Percentiles rank a stretch among this genome's conserved stretches.
phyloP scores from a whole-genome alignment of 1,140 invertebrate genomes.

The Holcopasites calliopsidis region DNA sequence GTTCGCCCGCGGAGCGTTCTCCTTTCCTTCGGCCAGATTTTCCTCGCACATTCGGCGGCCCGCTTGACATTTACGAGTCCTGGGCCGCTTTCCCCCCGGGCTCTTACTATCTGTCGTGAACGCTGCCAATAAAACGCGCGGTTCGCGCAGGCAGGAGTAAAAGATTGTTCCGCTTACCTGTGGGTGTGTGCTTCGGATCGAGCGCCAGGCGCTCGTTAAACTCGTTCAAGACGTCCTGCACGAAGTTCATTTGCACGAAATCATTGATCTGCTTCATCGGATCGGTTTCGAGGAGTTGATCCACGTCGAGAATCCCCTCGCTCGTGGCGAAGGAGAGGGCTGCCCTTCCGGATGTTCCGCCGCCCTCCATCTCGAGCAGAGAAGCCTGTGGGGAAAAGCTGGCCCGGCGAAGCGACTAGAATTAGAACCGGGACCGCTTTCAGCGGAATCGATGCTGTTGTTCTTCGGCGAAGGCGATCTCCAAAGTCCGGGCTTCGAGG shows the following conservation, averaged over 20 bases:
- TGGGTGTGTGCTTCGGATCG: neutral
- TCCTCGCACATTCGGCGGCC: neutral
- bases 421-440: neutral
- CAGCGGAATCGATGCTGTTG: neutral
- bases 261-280: slow-evolving; percentile 10
- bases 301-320: slow-evolving; percentile 34
- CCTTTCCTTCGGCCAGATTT: neutral
- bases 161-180: slow-evolving; percentile 8
- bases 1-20: neutral
- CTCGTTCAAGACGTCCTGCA: slow-evolving; percentile 12
- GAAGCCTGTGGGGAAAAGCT: neutral
- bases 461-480: neutral
- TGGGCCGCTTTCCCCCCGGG: neutral
- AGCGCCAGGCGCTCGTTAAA: slow-evolving; percentile 2
- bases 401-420: too few relatives aligned
- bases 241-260: neutral
- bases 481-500: too few relatives aligned
- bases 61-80: neutral
- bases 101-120: neutral
- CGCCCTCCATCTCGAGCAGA: slow-evolving; percentile 11
- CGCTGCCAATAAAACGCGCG: neutral
- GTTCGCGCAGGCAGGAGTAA: neutral
- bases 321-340: slow-evolving; percentile 17
- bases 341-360: slow-evolving; percentile 10
- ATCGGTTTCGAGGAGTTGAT: slow-evolving; percentile 9